Evolutionary conservation across 2,113 vertebrate species (phyloP).

Genomic region (Aegotheles bennettii): DNA sequence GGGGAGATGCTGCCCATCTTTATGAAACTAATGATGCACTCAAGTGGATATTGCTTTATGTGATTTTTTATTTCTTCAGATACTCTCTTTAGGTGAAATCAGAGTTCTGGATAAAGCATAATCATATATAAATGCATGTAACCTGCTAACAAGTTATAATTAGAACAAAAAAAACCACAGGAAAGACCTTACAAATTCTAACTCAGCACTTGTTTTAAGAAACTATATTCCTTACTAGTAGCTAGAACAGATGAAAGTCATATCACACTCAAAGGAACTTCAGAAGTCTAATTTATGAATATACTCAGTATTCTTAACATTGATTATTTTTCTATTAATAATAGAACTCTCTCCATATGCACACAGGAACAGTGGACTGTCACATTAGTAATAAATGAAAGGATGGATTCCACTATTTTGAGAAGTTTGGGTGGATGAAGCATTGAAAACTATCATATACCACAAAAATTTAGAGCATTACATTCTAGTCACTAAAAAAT

Average conservation of each 20-base stretch:
- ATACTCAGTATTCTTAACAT: background rate
- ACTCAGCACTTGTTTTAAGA: background rate
- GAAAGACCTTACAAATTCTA: background rate
- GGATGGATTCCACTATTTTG: background rate
- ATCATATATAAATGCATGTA: background rate
- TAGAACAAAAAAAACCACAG: background rate
- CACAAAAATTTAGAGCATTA: background rate
- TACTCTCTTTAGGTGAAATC: background rate
- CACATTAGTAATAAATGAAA: background rate
- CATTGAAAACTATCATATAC: background rate
- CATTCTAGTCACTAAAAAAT: background rate
- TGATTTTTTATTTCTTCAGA: background rate
- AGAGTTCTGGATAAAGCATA: background rate
- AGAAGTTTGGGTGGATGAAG: background rate
- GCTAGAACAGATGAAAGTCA: background rate
- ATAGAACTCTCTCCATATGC: background rate
- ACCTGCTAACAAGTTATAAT: background rate
- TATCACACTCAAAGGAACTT: background rate
- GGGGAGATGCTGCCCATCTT: background rate
- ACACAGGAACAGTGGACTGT: background rate
- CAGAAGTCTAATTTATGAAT: background rate
- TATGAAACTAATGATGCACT: background rate
- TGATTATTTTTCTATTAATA: background rate
- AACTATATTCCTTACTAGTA: background rate
- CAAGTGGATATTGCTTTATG: background rate